phyloP scores from a whole-genome alignment of 1,140 invertebrate genomes.

The Drosophila gunungcola region DNA sequence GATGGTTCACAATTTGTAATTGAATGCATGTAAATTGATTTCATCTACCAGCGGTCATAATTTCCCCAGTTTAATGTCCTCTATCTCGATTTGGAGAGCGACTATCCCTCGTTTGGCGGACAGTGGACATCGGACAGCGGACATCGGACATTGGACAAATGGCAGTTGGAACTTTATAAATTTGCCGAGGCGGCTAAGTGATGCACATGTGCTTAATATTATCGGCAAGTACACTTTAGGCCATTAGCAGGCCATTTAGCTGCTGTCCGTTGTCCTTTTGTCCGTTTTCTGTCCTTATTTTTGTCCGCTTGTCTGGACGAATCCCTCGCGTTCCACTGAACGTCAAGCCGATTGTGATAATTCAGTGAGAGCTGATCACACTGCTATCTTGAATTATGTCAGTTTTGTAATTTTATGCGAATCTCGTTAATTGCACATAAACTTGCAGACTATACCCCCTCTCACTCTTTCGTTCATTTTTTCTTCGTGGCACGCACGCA shows the following conservation, averaged over 20 bases:
- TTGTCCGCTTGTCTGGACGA: slow-evolving; percentile 2
- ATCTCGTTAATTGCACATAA: slow-evolving; percentile 79
- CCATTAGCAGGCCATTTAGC: slow-evolving; percentile 82
- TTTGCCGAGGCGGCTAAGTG: slow-evolving; percentile 46
- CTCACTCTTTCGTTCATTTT: neutral
- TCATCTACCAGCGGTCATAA: slow-evolving; percentile 56
- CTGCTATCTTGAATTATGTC: slow-evolving; percentile 81
- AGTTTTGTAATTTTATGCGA: slow-evolving; percentile 81
- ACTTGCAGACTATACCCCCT: slow-evolving; percentile 5
- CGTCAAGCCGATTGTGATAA: slow-evolving; percentile 51
- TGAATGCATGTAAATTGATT: slow-evolving; percentile 83
- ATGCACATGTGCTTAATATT: slow-evolving; percentile 76
- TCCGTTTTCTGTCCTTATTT: neutral
- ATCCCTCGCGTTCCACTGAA: neutral
- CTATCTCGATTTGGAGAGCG: slow-evolving; percentile 4
- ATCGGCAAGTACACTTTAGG: slow-evolving; percentile 82
- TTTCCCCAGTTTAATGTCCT: slow-evolving; percentile 23
- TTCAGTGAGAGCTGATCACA: slow-evolving; percentile 46
- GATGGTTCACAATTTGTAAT: slow-evolving; percentile 81
- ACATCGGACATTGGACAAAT: slow-evolving; percentile 44
- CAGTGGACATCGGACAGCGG: slow-evolving; percentile 3
- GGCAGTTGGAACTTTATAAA: slow-evolving; percentile 59
- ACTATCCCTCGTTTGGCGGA: slow-evolving; percentile 36
- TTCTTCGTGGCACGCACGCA: slow-evolving; percentile 35
- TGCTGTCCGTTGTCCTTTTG: slow-evolving; percentile 13